Evolutionary conservation across 2,888 invertebrate species (phyloP), one percentile per base, ranked within the genome.

Genomic region (Melanostoma mellinum): DNA sequence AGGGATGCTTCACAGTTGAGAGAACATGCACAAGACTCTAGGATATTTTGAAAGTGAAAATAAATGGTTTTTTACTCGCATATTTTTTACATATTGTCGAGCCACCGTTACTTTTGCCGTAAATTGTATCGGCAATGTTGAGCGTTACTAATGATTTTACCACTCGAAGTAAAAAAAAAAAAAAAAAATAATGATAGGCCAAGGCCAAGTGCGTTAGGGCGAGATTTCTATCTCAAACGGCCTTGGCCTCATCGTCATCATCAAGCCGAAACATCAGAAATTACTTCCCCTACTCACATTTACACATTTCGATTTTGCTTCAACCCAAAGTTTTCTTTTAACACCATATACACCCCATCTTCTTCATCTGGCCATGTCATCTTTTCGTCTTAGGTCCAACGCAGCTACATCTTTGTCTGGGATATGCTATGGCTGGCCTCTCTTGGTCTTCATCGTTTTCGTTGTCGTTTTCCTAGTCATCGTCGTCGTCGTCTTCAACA

Each of bases 341-440:
- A 33, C 30, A 30, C 50, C 58, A 53, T 35, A 44, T 30, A 36
- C n/a, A 10, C 30, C 35, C 33, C 36, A 53, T 56, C 44, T 33
- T 76, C 72, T 67, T 81, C 81, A 82, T 63, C 74, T 84, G 78
- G 78, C 35, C 78, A 74, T 84, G 82, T 69, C 78, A 84, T 78
- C 74, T 78, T 74, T 74, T 84, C 79, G 74, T 84, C 78, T 78
- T 38, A 50, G 48, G 65, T 65, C 69, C 36, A 63, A 68, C 56
- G 42, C 73, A 79, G 48, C 48, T 52, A n/a, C 55, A 33, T 33
- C 9, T 6, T 44, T 58, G 48, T 56, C 33, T 4, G 9, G 36
- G 58, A 52, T 9, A 36, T 44, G 56, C 32, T 6, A 50, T 63
- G 36, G 36, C n/a, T 50, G 61, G 35, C 42, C 30, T 61, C 38